Evolutionary conservation across 2,888 invertebrate species (phyloP), one percentile per base, ranked within the genome.

Genomic region (Agrilus mali): DNA sequence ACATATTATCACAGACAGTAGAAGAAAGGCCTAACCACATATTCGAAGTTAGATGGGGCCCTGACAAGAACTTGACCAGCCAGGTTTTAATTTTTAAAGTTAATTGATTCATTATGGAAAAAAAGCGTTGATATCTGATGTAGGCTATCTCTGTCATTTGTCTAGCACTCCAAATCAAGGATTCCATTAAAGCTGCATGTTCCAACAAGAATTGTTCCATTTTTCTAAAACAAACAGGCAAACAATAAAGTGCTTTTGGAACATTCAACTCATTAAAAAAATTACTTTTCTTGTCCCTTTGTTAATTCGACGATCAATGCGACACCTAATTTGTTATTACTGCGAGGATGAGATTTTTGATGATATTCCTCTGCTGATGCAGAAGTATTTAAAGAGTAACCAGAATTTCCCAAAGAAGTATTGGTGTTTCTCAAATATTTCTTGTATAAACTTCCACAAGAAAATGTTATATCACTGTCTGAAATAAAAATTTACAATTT

Each of bases 171-270:
- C 80, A 80, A 37, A 87, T 66, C 64, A 85, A 72, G 10, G 81
- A 75, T 58, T 86, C 86, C 12, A 88, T 57, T 43, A 86, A 70
- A 0, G 80, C 77, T 40, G 86, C 82, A 57, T 89, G 88, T 51
- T 90, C 86, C 66, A 88, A 77, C 54, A 88, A 77, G 49, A 83
- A 82, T 37, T 77, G 70, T 51, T 85, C 78, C 68, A 85, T 74
- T 55, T 79, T 75, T 59, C 80, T 79, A 51, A n/a, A 55, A 51
- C 44, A 6, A 41, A 33, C 34, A 15, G 13, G 38, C 41, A 27
- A 31, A 17, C 22, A 36, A 40, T 14, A 14, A 38, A 16, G 38
- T 7, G 41, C 33, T 7, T 2, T 20, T 31, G n/a, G n/a, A 2
- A 36, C 14, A 38, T 31, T 13, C 33, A 48, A 33, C 33, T 37